These are phyloP conservation scores for Zeuzera pyrina DNA, from an alignment of 2,888 invertebrate genomes.

Conservation along the genomic window DNA sequence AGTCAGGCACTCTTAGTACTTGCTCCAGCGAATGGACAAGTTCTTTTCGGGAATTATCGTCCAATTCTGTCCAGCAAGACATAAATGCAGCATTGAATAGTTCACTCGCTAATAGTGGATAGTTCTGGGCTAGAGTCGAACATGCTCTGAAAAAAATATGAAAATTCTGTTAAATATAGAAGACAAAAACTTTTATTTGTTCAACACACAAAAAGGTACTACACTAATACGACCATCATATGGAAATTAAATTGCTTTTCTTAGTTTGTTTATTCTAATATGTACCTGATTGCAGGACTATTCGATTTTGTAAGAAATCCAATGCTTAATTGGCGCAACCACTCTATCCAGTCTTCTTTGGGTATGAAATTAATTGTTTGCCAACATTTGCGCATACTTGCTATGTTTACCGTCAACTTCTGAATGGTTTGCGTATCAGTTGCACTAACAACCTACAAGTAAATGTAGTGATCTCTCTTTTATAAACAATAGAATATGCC, in stretches of 20 bases:
- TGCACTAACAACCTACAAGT: not conserved
- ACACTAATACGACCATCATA: no score
- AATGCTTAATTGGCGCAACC: constrained; percentile 92
- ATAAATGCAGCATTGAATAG: constrained; percentile 99
- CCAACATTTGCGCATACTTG: constrained; percentile 90
- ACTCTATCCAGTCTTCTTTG: constrained; percentile 99
- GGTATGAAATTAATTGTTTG: constrained; percentile 89
- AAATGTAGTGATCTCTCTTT: no score
- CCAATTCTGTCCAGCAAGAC: constrained; percentile 98
- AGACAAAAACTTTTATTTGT: not conserved
- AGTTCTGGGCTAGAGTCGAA: constrained; percentile 91
- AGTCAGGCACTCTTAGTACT: constrained; percentile 91
- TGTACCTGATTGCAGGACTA: constrained; percentile 87
- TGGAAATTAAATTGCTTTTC: constrained; percentile 2
- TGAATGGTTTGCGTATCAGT: constrained; percentile 77
- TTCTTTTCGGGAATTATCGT: constrained; percentile 85
- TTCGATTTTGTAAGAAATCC: constrained; percentile 95
- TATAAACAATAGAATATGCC: constrained; percentile 3
- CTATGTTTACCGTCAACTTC: constrained; percentile 84
- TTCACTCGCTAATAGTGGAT: constrained; percentile 93
- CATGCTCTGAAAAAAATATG: constrained; percentile 78
- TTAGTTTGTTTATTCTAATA: not conserved
- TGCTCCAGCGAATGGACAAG: constrained; percentile 88
- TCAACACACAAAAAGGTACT: not conserved
- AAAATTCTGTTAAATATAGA: no score